Evolutionary conservation across 2,888 invertebrate species (phyloP), one percentile per base, ranked within the genome.

Genomic region (Epirrhoe tristata): DNA sequence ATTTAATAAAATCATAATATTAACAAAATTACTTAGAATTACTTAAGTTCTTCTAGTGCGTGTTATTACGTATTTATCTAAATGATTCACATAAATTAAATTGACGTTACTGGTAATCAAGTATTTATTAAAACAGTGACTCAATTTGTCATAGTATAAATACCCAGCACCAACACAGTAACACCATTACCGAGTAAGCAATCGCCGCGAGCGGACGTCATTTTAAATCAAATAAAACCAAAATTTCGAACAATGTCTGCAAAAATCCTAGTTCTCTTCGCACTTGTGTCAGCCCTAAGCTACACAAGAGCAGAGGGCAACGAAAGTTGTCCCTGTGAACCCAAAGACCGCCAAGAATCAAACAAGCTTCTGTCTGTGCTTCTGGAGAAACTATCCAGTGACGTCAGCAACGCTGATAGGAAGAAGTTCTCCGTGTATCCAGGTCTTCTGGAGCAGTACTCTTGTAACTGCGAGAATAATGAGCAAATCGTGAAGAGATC

Each of bases 391-490:
- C 34, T 81, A 0, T 77, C 80, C 0, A 17, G 36, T 0, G 70
- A 74, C 0, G 63, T 66, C 0, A 4, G 59, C 0, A 72, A 71
- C 0, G 5, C 4, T 12, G 69, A 76, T 0, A 66, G 57, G 0
- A 55, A 57, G 0, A 0, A 72, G 1, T 72, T 71, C 31, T 72
- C 78, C 0, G 82, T 79, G 0, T 50, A 72, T 0, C 79, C 84
- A 0, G 84, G 78, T 0, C 63, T 74, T 4, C 53, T 83, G 8
- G 75, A 75, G 1, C 78, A 81, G 6, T 71, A 77, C 0, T 58
- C 76, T 0, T 76, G 77, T 3, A 75, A 76, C 10, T 83, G 83
- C 52, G 63, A 72, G 4, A 76, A 77, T 32, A 78, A 75, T 12
- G 58, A 66, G 78, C 39, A 79, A 43, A 24, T 12, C 31, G 51